phyloP scores from a whole-genome alignment of 2,113 vertebrate species.

The Pungitius pungitius region DNA sequence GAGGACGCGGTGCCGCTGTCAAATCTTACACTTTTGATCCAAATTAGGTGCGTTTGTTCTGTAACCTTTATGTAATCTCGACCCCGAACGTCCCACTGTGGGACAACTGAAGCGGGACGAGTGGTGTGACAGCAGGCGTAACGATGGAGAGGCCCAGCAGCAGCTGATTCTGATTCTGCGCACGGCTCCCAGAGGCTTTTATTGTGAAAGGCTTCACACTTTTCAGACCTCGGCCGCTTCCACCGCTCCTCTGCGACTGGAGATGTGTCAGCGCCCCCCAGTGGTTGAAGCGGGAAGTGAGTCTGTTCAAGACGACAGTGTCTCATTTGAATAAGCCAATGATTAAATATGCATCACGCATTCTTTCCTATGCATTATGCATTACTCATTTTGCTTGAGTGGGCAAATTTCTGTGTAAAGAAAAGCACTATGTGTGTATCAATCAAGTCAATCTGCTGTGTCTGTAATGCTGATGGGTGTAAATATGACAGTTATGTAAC shows the following conservation, averaged over 20 bases:
- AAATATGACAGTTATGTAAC: background rate
- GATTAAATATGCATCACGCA: background rate
- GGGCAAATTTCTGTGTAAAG: background rate
- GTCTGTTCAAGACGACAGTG: background rate
- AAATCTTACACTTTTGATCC: background rate
- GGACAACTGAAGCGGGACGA: conserved; percentile 17
- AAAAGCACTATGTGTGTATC: background rate
- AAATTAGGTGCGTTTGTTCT: conserved; percentile 17
- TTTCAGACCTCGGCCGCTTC: conserved; percentile 5
- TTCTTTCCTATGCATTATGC: no score
- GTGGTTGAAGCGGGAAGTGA: conserved; percentile 37
- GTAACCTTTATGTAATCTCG: conserved; percentile 11
- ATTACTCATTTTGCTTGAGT: background rate
- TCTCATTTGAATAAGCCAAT: background rate
- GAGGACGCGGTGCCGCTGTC: conserved; percentile 23
- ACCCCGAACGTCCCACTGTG: conserved; percentile 6
- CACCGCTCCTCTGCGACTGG: conserved; percentile 1
- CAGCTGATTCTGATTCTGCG: background rate
- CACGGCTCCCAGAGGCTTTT: background rate
- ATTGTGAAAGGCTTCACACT: background rate
- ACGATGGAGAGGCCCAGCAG: conserved; percentile 22
- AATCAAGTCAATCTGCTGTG: background rate
- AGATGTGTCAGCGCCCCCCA: conserved; percentile 64
- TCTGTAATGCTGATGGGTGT: background rate
- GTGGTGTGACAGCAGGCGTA: conserved; percentile 10